Conservation (phyloP, 2,888 invertebrate species). For the Ochropacha duplaris region DNA sequence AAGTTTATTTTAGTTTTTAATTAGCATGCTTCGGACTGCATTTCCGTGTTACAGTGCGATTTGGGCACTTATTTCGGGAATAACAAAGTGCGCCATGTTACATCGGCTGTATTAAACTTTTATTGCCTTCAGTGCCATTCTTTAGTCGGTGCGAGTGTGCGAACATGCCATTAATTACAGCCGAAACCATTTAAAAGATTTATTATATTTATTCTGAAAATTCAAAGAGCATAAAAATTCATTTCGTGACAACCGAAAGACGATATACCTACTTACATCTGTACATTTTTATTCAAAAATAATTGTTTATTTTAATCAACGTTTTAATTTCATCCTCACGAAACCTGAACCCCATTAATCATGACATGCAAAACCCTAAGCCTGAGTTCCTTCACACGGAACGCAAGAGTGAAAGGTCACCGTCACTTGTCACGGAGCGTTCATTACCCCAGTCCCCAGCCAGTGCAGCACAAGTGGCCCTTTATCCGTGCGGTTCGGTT, state of each 20-base stretch:
- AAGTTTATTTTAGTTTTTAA: slow-evolving; percentile 54
- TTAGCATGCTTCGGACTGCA: slow-evolving; percentile 52
- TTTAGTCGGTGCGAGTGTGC: slow-evolving; percentile 65
- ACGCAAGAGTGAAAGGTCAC: slow-evolving; percentile 23
- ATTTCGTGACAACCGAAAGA: slow-evolving; percentile 22
- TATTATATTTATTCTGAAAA: slow-evolving; percentile 68
- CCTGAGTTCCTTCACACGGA: not conserved
- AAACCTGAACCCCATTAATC: not conserved
- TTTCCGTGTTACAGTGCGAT: slow-evolving; percentile 50
- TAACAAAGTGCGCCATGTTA: slow-evolving; percentile 63
- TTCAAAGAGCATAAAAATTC: slow-evolving; percentile 48
- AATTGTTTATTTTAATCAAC: not conserved
- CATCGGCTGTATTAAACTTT: slow-evolving; percentile 72
- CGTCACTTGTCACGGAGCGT: slow-evolving; percentile 26
- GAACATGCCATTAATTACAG: slow-evolving; percentile 72
- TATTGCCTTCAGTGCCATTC: slow-evolving; percentile 69
- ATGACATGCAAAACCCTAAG: slow-evolving; percentile 1
- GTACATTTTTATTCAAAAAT: not conserved
- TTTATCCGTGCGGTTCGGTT: slow-evolving; percentile 25
- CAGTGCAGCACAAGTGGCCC: slow-evolving; percentile 37
- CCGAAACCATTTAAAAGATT: slow-evolving; percentile 74
- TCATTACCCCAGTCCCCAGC: slow-evolving; percentile 31
- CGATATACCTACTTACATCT: slow-evolving; percentile 2
- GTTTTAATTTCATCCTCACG: not conserved
- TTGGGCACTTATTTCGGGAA: slow-evolving; percentile 52